A percentile compares a stretch with the other conserved stretches of the same genome.
These are phyloP conservation scores for Ceyx melanurus DNA, from an alignment of 2,113 vertebrate species.

Conservation along the genomic window DNA sequence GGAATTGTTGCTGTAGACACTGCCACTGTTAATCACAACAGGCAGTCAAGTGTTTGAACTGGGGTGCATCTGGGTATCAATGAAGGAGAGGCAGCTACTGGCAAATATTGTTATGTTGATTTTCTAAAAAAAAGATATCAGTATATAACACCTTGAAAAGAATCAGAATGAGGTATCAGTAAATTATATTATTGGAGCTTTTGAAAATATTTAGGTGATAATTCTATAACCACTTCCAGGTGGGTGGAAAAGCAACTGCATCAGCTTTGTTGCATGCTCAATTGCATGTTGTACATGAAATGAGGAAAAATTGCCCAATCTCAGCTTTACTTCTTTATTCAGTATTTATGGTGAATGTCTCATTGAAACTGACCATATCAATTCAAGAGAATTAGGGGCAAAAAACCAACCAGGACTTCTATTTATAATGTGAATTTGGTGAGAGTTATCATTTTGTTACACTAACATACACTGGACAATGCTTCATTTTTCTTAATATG, in stretches of 20 bases:
- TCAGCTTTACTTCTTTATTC: not conserved
- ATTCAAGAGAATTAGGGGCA: not conserved
- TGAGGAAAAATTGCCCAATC: not conserved
- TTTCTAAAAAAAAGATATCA: not conserved
- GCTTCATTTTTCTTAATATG: not conserved
- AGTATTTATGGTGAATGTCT: not conserved
- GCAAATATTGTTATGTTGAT: not conserved
- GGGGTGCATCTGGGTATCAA: not conserved
- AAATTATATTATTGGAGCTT: not conserved
- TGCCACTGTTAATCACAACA: not conserved
- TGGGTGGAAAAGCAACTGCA: not conserved
- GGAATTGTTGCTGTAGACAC: not conserved
- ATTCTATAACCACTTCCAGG: not conserved
- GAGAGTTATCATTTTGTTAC: not conserved
- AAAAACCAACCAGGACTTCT: not conserved
- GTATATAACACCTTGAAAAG: not conserved
- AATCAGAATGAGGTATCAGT: not conserved
- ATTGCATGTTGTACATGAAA: not conserved
- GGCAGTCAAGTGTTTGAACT: not conserved
- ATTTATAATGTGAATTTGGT: not conserved
- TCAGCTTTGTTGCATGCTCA: not conserved
- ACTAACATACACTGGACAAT: accelerated
- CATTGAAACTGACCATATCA: not conserved
- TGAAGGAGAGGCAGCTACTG: not conserved
- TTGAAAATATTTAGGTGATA: not conserved